A percentile compares a stretch with the other conserved stretches of the same genome.
Evolutionary conservation across 2,888 invertebrate species (phyloP).

Genomic region (Hoplodrina ambigua): DNA sequence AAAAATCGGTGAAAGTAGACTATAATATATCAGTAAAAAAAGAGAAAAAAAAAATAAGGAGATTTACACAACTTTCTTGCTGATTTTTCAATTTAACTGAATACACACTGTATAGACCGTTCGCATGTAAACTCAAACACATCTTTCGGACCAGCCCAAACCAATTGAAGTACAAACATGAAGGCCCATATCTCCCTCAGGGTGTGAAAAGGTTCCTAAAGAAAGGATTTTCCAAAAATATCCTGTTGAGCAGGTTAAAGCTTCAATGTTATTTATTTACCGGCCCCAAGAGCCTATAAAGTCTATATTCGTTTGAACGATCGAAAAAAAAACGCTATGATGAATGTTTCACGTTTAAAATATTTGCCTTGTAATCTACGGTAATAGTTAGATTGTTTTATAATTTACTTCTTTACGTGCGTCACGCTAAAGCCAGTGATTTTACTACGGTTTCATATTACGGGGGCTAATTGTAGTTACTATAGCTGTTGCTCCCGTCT

Average conservation of each 20-base stretch:
- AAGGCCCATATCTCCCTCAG: neutral
- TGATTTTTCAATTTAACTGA: too few relatives aligned
- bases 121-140: too few relatives aligned
- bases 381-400: conserved; percentile 34
- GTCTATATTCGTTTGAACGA: neutral
- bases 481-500: neutral
- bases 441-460: conserved; percentile 22
- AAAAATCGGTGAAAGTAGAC: too few relatives aligned
- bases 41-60: too few relatives aligned
- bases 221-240: neutral
- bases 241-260: neutral
- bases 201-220: too few relatives aligned
- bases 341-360: conserved; percentile 25
- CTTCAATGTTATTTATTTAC: neutral
- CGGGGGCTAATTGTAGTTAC: neutral
- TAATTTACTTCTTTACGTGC: conserved; percentile 47
- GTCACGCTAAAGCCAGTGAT: conserved; percentile 43
- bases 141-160: neutral
- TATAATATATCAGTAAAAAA: too few relatives aligned
- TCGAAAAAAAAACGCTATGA: conserved; percentile 11
- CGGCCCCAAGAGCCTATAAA: neutral
- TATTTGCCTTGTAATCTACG: conserved; percentile 34
- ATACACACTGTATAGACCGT: too few relatives aligned
- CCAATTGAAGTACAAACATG: neutral
- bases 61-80: too few relatives aligned